Base-by-base conservation (phyloP, 2,888 invertebrate genomes). In the Escarpia spicata region DNA sequence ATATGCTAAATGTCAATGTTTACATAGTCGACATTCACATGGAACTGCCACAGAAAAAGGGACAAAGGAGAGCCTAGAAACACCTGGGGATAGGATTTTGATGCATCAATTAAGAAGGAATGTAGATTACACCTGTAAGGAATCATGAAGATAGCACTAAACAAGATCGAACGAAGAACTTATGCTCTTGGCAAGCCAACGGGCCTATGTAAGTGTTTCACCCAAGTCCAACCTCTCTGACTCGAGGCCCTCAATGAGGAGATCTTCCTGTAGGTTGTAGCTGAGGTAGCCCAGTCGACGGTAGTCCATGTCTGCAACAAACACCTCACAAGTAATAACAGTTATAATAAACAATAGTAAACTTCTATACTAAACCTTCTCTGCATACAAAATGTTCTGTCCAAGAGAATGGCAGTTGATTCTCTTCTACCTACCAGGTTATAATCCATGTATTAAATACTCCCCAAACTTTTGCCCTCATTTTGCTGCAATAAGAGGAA, bases 261-360 rank as follows among this genome's bases (percentile, higher is more conserved):
- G 92, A 92, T 96, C 95, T 94, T 95, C 95, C 93, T 96, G 95
- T 92, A 95, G 93, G 94, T 95, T 95, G 93, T 94, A 95, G 8
- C 95, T 95, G 43, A 96, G 93, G 92, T 96, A 96, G 45, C 94
- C 94, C 89, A 96, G 93, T 92, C 96, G 92, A 90, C 94, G 93
- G 93, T 94, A 94, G 94, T 96, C 96, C 43, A 94, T 95, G 92
- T 96, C 96, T 96, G 94, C 75, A 26, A n/a, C 75, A 75, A 26
- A 75, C 75, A 75, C 19, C 75, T 75, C 19, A 2, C 19, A 26
- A 26, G n/a, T 52, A 52, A 52, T 52, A 15, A 9, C 0, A 52
- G 52, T 52, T 75, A 94, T 93, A 90, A 92, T n/a, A 43, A 52
- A 90, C 43, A 92, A 75, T 43, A 90, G 8, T 37, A 90, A 75